phyloP scores from a whole-genome alignment of 2,113 vertebrate species.

The Chrysochloris asiatica region DNA sequence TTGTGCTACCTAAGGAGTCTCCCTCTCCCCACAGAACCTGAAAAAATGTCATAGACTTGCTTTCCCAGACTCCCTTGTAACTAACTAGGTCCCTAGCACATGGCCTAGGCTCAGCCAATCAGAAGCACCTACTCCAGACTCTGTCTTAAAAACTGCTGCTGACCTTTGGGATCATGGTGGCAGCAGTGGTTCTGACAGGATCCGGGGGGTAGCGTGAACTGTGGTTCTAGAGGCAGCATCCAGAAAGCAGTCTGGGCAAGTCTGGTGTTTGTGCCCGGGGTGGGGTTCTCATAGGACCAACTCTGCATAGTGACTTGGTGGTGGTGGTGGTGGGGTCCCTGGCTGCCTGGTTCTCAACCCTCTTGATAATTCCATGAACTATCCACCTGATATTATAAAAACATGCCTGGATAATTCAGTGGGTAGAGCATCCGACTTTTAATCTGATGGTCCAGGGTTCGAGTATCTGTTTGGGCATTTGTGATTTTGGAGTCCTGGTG shows the following conservation, averaged over 20 bases:
- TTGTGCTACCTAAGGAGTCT: neutral
- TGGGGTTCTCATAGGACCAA: neutral
- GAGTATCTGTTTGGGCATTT: too few species aligned
- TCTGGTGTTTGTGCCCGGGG: neutral
- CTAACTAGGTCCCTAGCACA: neutral
- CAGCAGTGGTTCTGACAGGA: neutral
- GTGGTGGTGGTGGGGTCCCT: neutral
- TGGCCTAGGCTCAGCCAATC: neutral
- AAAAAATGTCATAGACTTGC: neutral
- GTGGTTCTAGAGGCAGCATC: neutral
- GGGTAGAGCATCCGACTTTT: too few species aligned
- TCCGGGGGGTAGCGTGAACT: neutral
- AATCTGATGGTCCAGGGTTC: too few species aligned
- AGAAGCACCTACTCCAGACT: neutral
- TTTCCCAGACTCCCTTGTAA: neutral
- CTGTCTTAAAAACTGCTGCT: neutral
- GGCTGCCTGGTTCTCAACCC: neutral
- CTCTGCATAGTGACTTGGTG: rapidly evolving
- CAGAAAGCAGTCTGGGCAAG: neutral
- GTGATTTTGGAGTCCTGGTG: too few species aligned
- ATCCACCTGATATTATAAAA: too few species aligned
- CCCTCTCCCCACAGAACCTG: neutral
- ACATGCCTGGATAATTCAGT: too few species aligned
- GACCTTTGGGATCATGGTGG: neutral
- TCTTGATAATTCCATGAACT: neutral